Evolutionary conservation across 2,797 vertebrate species (phyloP).

Genomic region (Phalloptychus januarius): DNA sequence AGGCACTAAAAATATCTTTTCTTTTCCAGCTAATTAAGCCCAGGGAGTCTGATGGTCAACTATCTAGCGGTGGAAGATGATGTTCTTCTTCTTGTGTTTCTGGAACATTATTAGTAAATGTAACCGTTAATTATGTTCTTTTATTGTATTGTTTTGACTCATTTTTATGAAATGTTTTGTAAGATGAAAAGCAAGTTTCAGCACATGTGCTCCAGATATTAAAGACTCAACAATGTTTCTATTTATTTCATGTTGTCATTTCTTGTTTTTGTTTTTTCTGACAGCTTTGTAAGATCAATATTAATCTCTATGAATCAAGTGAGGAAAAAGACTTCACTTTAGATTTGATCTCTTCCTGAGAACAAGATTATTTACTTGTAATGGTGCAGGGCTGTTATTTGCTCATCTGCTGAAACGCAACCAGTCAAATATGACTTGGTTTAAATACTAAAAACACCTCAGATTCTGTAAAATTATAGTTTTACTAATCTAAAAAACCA

Average conservation of each 20-base stretch:
- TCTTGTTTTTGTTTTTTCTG: neutral
- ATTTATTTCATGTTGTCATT: conserved; percentile 19
- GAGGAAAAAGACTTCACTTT: too few relatives aligned
- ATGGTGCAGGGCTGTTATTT: neutral
- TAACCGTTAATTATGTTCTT: conserved; percentile 29
- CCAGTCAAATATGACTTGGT: neutral
- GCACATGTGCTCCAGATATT: conserved; percentile 42
- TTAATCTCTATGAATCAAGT: neutral
- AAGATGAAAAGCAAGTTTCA: conserved; percentile 38
- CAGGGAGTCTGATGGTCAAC: neutral
- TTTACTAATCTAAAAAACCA: neutral
- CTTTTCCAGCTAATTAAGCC: conserved; percentile 54
- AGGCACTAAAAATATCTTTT: neutral
- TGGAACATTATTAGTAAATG: conserved; percentile 12
- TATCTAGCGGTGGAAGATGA: conserved; percentile 28
- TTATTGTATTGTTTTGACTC: conserved; percentile 33
- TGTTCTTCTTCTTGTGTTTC: conserved; percentile 4
- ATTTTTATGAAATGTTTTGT: conserved; percentile 60
- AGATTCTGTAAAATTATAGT: neutral
- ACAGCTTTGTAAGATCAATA: neutral
- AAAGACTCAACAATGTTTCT: conserved; percentile 32
- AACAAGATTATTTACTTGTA: neutral
- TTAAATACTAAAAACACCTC: neutral
- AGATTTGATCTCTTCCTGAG: neutral
- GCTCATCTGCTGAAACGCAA: neutral